Conservation (phyloP, 2,113 vertebrate genomes). For the Notothenia rossii region DNA sequence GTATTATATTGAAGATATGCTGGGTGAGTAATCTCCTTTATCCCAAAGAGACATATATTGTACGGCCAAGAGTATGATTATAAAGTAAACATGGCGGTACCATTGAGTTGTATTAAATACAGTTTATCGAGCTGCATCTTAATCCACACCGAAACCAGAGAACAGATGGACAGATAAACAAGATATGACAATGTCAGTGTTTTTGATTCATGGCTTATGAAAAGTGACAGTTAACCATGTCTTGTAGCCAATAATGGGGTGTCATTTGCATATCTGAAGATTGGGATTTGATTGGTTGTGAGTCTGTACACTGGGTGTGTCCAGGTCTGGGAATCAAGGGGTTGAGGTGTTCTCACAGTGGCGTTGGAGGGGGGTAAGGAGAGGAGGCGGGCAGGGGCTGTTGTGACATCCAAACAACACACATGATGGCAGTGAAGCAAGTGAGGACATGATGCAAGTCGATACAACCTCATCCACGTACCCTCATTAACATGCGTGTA, state of each 20-base stretch:
- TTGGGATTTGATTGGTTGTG: constrained; percentile 61
- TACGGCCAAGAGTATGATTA: neutral
- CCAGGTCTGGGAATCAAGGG: constrained; percentile 83
- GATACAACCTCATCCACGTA: constrained; percentile 34
- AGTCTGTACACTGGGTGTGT: constrained; percentile 56
- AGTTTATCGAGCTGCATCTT: constrained; percentile 22
- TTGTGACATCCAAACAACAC: constrained; percentile 70
- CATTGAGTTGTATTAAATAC: neutral
- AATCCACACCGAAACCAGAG: neutral
- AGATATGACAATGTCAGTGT: neutral
- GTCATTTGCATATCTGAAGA: constrained; percentile 48
- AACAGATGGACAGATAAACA: neutral
- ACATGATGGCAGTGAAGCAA: constrained; percentile 66
- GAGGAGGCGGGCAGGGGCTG: constrained; percentile 43
- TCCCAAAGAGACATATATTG: neutral
- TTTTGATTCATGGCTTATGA: constrained; percentile 16
- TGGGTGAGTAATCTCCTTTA: neutral
- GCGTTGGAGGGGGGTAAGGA: constrained; percentile 7
- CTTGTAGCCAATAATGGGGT: constrained; percentile 14
- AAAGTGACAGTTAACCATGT: constrained; percentile 59
- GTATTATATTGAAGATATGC: neutral
- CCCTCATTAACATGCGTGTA: neutral
- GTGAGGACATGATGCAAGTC: constrained; percentile 59
- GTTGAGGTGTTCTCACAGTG: constrained; percentile 84
- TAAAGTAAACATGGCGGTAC: neutral